phyloP scores from a whole-genome alignment of 1,140 invertebrate species.

The Campodea augens region DNA sequence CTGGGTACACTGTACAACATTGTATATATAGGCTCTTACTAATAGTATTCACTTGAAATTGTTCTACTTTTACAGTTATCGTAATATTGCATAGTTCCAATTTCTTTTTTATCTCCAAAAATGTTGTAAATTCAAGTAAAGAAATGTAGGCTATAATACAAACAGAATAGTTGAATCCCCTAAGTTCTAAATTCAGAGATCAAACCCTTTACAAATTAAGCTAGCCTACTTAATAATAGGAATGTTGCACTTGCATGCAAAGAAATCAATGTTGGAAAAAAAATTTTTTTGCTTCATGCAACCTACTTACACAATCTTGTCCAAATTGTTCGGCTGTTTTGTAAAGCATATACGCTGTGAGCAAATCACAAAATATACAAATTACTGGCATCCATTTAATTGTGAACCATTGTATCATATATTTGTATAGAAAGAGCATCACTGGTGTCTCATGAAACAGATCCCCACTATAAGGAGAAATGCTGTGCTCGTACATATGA shows the following conservation, averaged over 20 bases:
- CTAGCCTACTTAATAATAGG: not conserved
- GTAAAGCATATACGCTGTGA: slow-evolving; percentile 50
- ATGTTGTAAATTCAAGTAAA: slow-evolving; percentile 1
- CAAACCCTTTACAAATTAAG: not conserved
- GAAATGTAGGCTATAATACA: slow-evolving; percentile 10
- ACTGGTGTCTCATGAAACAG: slow-evolving; percentile 81
- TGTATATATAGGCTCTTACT: too few relatives aligned
- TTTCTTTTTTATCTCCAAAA: too few relatives aligned
- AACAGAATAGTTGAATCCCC: slow-evolving; percentile 11
- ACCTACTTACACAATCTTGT: slow-evolving; percentile 30
- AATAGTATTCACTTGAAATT: too few relatives aligned
- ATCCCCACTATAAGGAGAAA: slow-evolving; percentile 80
- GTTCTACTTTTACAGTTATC: too few relatives aligned
- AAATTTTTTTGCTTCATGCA: too few relatives aligned
- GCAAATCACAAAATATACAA: slow-evolving; percentile 51
- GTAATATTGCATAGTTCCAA: too few relatives aligned
- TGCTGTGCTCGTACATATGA: slow-evolving; percentile 49
- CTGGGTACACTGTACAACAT: too few relatives aligned
- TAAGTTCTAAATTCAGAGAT: not conserved
- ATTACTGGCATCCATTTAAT: slow-evolving; percentile 30
- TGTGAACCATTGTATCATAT: slow-evolving; percentile 41
- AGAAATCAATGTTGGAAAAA: too few relatives aligned
- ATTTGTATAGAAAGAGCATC: slow-evolving; percentile 43
- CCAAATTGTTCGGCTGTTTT: slow-evolving; percentile 44
- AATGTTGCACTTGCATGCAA: not conserved